Base-by-base conservation (phyloP, 2,797 vertebrate species). In the Leptatherina wallacei region DNA sequence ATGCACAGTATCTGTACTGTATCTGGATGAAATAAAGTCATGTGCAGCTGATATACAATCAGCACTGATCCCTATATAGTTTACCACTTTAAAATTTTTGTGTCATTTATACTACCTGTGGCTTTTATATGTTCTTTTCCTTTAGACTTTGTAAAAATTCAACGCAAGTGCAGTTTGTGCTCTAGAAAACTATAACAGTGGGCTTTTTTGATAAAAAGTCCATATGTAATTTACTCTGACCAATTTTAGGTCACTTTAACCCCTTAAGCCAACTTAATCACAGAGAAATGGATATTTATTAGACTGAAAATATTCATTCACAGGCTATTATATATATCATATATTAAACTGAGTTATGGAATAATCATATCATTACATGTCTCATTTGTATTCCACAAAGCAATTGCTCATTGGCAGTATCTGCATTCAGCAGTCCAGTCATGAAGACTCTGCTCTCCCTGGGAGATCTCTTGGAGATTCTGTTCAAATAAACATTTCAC, bases 401-500 rank as follows among this genome's bases (percentile, higher is more conserved):
- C 13, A 67, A 29, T 61, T 61, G 60, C 59, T 67, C 61, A 16
- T 54, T 57, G 66, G 62, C 73, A 60, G 82, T 81, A 61, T 84
- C 68, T 81, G 68, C 60, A 81, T 82, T 81, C 33, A 78, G 61
- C 75, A 82, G 81, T 83, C 84, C 71, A 66, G 72, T 81, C 73
- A 82, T 85, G 66, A 73, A 68, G 61, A 64, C 66, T 44, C 30
- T 42, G 54, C 73, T 80, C 81, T 78, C 69, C 78, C 62, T 22
- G 24, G 60, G 63, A 83, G 65, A 73, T 80, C 82, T 70, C 77
- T 65, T 7, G 51, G 73, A 81, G 78, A 74, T 75, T 81, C 65
- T 67, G 44, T 89, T 83, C 56, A 64, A 91, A 90, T 90, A 88
- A 86, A 87, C 71, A 84, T 84, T 76, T 85, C 59, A 44, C 67